phyloP scores from a whole-genome alignment of 2,113 vertebrate species.

The Parotia lawesii region DNA sequence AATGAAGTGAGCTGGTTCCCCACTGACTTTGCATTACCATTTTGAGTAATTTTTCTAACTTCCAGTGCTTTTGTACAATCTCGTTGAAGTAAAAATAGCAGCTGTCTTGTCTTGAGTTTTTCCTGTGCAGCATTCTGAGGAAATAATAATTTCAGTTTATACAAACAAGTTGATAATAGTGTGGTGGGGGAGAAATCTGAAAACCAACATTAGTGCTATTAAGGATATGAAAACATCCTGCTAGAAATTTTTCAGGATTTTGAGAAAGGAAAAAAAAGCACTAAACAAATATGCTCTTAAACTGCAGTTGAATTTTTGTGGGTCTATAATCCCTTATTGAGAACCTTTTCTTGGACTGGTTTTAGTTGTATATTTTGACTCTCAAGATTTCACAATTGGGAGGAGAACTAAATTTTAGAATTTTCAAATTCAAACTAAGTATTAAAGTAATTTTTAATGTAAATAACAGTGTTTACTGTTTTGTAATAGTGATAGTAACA shows the following conservation, averaged over 20 bases:
- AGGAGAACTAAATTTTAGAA: neutral
- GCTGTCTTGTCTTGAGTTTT: neutral
- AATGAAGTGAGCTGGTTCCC: slow-evolving; percentile 58
- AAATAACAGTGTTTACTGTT: neutral
- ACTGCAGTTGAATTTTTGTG: neutral
- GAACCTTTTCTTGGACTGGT: neutral
- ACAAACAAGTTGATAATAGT: neutral
- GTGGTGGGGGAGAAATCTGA: neutral
- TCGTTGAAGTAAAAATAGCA: slow-evolving; percentile 34
- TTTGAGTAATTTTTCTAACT: slow-evolving; percentile 42
- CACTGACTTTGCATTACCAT: slow-evolving; percentile 48
- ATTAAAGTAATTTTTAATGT: neutral
- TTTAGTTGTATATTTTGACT: neutral
- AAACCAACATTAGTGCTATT: neutral
- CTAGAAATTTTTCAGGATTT: neutral
- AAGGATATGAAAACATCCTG: neutral
- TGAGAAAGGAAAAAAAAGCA: no score
- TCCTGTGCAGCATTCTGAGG: neutral
- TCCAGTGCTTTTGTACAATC: slow-evolving; percentile 1
- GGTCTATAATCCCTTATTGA: neutral
- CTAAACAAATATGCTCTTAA: neutral
- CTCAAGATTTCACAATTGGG: neutral
- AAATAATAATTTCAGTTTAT: slow-evolving; percentile 20
- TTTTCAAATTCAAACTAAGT: neutral
- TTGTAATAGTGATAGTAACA: neutral